Percentiles rank a stretch among this genome's conserved stretches.
Conservation (phyloP, 1,140 invertebrate genomes). For the Tetramorium parvispinum region DNA sequence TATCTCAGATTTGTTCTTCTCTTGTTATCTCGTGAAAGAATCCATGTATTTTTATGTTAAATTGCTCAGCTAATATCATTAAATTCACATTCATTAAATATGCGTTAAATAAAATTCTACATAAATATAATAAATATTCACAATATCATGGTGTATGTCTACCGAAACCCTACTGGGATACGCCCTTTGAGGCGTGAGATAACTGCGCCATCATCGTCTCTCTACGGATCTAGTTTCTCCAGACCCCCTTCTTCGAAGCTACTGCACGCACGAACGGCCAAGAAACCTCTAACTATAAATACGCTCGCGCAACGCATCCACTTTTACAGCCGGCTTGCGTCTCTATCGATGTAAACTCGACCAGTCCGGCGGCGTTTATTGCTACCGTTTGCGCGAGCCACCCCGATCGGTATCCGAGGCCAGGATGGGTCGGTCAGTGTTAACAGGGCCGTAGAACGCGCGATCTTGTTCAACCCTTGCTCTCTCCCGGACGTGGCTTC, state of each 20-base stretch:
- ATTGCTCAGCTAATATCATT: neutral
- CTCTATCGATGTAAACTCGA: constrained; percentile 58
- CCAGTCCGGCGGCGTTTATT: constrained; percentile 43
- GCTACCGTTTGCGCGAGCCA: constrained; percentile 50
- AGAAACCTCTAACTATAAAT: constrained; percentile 54
- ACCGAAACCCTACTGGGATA: neutral
- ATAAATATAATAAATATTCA: neutral
- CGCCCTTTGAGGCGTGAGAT: constrained; percentile 17
- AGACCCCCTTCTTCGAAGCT: neutral
- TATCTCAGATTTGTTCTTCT: neutral
- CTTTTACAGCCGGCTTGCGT: constrained; percentile 44
- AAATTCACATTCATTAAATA: constrained; percentile 6
- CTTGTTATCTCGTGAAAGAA: neutral
- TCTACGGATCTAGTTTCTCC: neutral
- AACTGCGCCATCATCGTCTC: constrained; percentile 25
- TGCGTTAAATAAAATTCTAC: neutral
- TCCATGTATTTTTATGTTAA: neutral
- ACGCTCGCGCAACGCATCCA: constrained; percentile 42
- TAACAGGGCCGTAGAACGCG: constrained; percentile 56
- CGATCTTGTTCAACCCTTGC: constrained; percentile 57
- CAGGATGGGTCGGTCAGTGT: constrained; percentile 48
- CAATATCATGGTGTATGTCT: neutral
- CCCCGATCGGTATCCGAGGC: constrained; percentile 36
- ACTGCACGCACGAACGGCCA: constrained; percentile 25
- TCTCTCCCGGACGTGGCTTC: constrained; percentile 38